Evolutionary conservation across 1,140 invertebrate genomes (phyloP), one percentile per base, ranked within the genome.

Genomic region (Trigoniulus corallinus): DNA sequence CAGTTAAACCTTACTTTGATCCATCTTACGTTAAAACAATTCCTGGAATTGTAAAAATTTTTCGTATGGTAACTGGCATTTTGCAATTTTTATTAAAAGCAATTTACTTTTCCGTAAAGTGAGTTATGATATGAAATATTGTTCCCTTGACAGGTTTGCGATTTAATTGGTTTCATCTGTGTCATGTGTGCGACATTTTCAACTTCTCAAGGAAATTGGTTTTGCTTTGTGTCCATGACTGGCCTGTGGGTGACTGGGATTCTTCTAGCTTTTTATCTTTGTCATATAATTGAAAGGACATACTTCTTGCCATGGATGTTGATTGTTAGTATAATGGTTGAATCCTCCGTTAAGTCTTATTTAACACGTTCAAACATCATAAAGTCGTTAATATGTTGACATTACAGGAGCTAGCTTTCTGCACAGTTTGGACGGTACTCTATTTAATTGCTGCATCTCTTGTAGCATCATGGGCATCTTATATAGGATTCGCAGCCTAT

Each of bases 191-290:
- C 81, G 12, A 56, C 55, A 1, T 64, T 66, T 24, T 65, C 61
- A 51, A 55, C 66, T 51, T 72, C 74, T 39, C 71, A 74, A 51
- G 57, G 56, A 26, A 64, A 66, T 25, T 91, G 78, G 75, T 88
- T 86, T 64, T 82, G 78, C 62, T 82, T 84, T 62, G 81, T 91
- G 1, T 73, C 85, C 0, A 85, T 85, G 74, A 75, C 75, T 22
- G 87, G 81, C n/a, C 82, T 92, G 60, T 86, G 84, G 76, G 79
- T 84, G 52, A 87, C 82, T 0, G 76, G 80, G 13, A 79, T 88
- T 41, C 65, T 91, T 15, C 74, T 91, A 18, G 72, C 78, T 0
- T 74, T 89, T 49, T 89, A 89, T 65, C 60, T 88, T 47, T 85
- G 91, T 62, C 85, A 92, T 61, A 73, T 91, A 12, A 72, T 91